Conservation (phyloP, 2,113 vertebrate genomes). For the Phyllopteryx taeniolatus region DNA sequence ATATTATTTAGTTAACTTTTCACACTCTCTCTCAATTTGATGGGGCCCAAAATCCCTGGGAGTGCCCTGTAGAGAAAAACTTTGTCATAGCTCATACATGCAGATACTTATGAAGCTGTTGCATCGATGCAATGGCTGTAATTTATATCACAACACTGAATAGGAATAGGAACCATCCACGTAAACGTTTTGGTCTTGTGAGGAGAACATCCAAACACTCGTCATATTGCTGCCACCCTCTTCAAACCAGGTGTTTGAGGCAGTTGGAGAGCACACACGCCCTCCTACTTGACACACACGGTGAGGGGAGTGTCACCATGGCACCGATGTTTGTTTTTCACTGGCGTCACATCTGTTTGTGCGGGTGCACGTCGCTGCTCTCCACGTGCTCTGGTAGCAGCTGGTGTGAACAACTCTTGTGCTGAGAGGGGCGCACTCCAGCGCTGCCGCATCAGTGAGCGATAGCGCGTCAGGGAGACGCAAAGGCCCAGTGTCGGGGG, state of each 20-base stretch:
- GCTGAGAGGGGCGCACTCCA: constrained; percentile 49
- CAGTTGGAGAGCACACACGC: constrained; percentile 3
- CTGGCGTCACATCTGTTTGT: constrained; percentile 46
- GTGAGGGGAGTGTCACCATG: constrained; percentile 25
- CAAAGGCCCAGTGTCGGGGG: constrained; percentile 11
- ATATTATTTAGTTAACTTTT: no score
- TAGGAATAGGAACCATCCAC: neutral
- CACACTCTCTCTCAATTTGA: no score
- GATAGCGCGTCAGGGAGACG: constrained; percentile 12
- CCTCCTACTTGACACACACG: constrained; percentile 20
- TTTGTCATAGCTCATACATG: neutral
- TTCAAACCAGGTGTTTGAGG: neutral
- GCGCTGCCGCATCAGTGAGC: constrained; percentile 43
- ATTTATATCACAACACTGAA: neutral
- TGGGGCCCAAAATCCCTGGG: no score
- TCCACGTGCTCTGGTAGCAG: constrained; percentile 52
- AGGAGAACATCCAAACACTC: constrained; percentile 3
- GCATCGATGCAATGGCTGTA: neutral
- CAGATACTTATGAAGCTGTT: neutral
- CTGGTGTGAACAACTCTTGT: constrained; percentile 62
- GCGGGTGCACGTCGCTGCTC: constrained; percentile 45
- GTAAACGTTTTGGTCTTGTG: neutral
- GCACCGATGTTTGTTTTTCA: constrained; percentile 64
- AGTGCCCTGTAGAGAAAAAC: no score
- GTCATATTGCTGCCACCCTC: neutral